phyloP scores from a whole-genome alignment of 2,113 vertebrate genomes.

The Fukomys damarensis region DNA sequence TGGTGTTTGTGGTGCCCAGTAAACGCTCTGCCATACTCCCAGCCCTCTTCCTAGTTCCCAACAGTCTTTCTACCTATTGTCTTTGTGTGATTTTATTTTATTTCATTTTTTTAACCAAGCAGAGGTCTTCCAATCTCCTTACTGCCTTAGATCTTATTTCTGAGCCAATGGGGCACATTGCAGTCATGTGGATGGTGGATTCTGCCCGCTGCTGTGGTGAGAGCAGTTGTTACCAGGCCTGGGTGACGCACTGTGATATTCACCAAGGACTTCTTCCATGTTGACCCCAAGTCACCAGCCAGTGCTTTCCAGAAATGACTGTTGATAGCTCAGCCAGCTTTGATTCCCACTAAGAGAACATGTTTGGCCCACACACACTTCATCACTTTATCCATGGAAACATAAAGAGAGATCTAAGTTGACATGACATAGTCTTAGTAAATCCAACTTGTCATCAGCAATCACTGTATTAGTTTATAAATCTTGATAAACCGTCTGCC shows the following conservation, averaged over 20 bases:
- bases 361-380: neutral
- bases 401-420: neutral
- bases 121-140: neutral
- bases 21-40: neutral
- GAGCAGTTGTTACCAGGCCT: neutral
- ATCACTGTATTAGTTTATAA: neutral
- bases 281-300: neutral
- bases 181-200: neutral
- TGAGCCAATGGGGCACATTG: neutral
- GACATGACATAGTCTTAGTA: neutral
- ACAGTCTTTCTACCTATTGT: neutral
- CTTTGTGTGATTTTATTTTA: neutral
- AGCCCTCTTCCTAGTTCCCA: neutral
- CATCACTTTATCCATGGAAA: neutral
- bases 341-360: neutral
- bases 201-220: neutral
- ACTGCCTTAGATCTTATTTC: neutral
- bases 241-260: neutral
- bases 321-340: neutral
- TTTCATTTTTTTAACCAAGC: neutral
- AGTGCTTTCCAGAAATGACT: neutral
- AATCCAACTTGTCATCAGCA: neutral
- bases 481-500: neutral
- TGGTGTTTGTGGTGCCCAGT: neutral
- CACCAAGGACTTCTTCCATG: neutral